Percentiles rank a stretch among this genome's conserved stretches.
phyloP scores from a whole-genome alignment of 2,797 vertebrate species.

The Urophycis tenuis region DNA sequence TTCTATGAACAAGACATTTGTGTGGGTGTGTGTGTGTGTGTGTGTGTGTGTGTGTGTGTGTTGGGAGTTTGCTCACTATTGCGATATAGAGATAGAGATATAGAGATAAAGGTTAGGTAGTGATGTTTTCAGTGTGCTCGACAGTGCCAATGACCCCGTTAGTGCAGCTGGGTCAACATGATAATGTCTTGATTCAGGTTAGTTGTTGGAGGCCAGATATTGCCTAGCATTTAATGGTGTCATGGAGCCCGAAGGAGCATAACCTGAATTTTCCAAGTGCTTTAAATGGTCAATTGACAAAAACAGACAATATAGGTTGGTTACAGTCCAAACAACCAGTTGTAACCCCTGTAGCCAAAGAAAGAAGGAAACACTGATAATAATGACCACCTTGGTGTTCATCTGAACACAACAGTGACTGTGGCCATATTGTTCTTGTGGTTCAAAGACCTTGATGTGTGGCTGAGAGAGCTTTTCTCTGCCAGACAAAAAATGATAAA shows the following conservation, averaged over 20 bases:
- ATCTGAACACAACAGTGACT: constrained; percentile 34
- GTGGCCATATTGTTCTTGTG: constrained; percentile 31
- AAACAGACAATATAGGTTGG: not conserved
- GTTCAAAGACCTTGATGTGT: constrained; percentile 26
- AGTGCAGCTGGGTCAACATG: not conserved
- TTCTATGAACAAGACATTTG: constrained; percentile 22
- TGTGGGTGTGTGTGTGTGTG: constrained; percentile 7
- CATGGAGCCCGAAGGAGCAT: not conserved
- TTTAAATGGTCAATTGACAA: constrained; percentile 2
- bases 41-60: not conserved
- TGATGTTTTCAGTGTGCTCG: not conserved
- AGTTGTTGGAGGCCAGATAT: not conserved
- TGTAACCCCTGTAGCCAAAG: constrained; percentile 22
- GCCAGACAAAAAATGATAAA: constrained; percentile 38
- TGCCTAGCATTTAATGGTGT: not conserved
- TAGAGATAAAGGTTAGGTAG: not conserved
- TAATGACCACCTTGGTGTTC: constrained; percentile 27
- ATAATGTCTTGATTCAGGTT: not conserved
- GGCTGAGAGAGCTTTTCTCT: constrained; percentile 20
- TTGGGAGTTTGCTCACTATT: not conserved
- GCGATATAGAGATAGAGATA: too few species aligned
- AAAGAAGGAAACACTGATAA: constrained; percentile 29
- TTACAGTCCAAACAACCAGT: constrained; percentile 12
- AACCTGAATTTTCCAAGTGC: not conserved
- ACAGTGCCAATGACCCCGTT: not conserved